Conservation (phyloP, 1,140 invertebrate species). For the Pogonomyrmex californicus region DNA sequence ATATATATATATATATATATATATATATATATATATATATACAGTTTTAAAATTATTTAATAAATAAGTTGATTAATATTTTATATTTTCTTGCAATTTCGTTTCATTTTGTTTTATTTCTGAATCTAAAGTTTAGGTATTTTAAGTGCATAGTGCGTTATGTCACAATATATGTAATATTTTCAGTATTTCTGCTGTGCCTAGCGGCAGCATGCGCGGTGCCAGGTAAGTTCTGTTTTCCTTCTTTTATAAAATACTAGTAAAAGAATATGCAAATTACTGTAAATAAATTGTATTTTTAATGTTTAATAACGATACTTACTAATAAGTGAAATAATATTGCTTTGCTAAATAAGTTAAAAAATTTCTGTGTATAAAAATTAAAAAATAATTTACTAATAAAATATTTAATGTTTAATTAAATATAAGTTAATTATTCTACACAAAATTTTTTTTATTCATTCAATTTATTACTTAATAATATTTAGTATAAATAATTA, state of each 20-base stretch:
- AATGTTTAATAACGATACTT: neutral
- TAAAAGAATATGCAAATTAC: neutral
- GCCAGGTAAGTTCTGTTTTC: constrained; percentile 68
- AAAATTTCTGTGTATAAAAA: too few relatives aligned
- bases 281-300: neutral
- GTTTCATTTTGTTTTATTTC: neutral
- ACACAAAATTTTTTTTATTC: too few relatives aligned
- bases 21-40: too few relatives aligned
- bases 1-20: too few relatives aligned
- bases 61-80: neutral
- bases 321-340: too few relatives aligned
- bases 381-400: too few relatives aligned
- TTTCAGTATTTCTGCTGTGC: constrained; percentile 72
- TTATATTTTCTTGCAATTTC: neutral
- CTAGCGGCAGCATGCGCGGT: constrained; percentile 68
- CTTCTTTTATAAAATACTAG: neutral
- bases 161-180: neutral
- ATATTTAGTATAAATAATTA: too few relatives aligned
- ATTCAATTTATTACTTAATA: too few relatives aligned
- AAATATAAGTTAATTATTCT: too few relatives aligned
- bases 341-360: too few relatives aligned
- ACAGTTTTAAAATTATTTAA: neutral
- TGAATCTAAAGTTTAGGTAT: neutral
- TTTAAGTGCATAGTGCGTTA: neutral
- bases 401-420: too few relatives aligned